Evolutionary conservation across 2,797 vertebrate genomes (phyloP).

Genomic region (Ciconia nigra): DNA sequence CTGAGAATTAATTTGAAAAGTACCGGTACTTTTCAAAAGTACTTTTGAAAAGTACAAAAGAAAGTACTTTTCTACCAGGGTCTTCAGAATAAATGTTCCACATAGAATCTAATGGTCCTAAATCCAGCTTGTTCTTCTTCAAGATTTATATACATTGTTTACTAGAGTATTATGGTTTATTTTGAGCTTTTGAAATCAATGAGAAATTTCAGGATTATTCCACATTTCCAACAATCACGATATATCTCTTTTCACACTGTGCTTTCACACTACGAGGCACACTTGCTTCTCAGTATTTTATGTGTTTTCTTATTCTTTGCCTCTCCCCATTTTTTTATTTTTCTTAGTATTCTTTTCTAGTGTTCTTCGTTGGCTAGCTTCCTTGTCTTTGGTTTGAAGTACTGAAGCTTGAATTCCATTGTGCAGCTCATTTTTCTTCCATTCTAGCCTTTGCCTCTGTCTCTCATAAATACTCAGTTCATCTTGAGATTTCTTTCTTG

Average conservation of each 20-base stretch:
- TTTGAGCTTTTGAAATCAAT: background rate
- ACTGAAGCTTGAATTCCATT: background rate
- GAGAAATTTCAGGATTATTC: background rate
- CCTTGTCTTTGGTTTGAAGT: background rate
- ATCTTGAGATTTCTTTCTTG: background rate
- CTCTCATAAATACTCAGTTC: background rate
- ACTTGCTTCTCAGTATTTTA: background rate
- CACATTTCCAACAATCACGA: background rate
- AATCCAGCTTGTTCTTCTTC: background rate
- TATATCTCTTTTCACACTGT: background rate
- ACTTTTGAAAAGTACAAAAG: too few species aligned
- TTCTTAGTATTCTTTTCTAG: background rate
- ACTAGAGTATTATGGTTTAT: background rate
- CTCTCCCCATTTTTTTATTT: background rate
- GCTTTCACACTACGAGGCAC: background rate
- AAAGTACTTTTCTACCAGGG: background rate
- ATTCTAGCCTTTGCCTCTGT: background rate
- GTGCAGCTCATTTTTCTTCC: background rate
- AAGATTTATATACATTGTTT: background rate
- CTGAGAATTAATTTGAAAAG: background rate
- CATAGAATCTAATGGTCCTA: background rate
- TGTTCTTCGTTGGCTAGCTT: background rate
- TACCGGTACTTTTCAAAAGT: too few species aligned
- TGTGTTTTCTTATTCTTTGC: background rate
- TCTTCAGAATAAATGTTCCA: background rate